Percentiles rank a stretch among this genome's conserved stretches.
Evolutionary conservation across 1,140 invertebrate species (phyloP).

Genomic region (Apis cerana): DNA sequence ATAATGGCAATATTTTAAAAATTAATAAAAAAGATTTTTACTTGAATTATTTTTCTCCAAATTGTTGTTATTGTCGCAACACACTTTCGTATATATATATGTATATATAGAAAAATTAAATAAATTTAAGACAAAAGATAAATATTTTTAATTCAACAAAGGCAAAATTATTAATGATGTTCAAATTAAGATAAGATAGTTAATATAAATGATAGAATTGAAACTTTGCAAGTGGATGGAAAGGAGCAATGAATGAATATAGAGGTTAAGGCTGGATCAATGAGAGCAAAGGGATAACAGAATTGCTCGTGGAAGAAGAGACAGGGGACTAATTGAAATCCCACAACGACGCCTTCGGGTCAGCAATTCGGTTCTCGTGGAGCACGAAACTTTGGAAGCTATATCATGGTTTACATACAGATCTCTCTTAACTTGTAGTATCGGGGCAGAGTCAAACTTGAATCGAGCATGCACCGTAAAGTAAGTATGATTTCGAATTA

Average conservation of each 20-base stretch:
- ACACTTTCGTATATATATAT: too few relatives aligned
- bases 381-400: conserved; percentile 61
- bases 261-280: conserved; percentile 69
- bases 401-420: conserved; percentile 42
- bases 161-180: conserved; percentile 1
- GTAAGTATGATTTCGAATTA: conserved; percentile 54
- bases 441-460: conserved; percentile 55
- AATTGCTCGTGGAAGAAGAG: conserved; percentile 60
- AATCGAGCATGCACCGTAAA: conserved; percentile 50
- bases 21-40: too few relatives aligned
- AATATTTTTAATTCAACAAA: conserved; percentile 15
- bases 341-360: conserved; percentile 72
- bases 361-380: conserved; percentile 67
- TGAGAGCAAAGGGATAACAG: conserved; percentile 62
- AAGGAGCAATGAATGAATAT: conserved; percentile 62
- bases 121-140: too few relatives aligned
- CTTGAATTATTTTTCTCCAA: too few relatives aligned
- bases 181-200: conserved; percentile 49
- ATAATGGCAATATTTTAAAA: too few relatives aligned
- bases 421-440: conserved; percentile 24
- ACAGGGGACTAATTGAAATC: conserved; percentile 75
- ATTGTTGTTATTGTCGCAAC: too few relatives aligned
- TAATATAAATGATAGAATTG: conserved; percentile 51
- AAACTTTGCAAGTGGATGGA: conserved; percentile 64
- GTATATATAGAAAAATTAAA: too few relatives aligned